A percentile compares a stretch with the other conserved stretches of the same genome.
These are phyloP conservation scores for Coreoperca whiteheadi DNA, from an alignment of 2,113 vertebrate genomes.

Conservation along the genomic window DNA sequence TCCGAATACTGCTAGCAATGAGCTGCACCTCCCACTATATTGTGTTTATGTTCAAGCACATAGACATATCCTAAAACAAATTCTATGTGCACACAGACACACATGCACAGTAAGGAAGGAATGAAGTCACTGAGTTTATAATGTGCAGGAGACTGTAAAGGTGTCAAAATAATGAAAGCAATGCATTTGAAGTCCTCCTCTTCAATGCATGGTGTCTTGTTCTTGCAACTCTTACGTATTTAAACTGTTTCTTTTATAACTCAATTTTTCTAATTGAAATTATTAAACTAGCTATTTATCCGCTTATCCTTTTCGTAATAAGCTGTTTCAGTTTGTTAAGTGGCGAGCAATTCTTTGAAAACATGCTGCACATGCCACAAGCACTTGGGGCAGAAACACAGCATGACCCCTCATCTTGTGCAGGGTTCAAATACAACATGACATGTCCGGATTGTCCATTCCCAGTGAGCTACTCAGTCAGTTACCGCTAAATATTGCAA, in stretches of 20 bases:
- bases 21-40: slow-evolving; percentile 40
- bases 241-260: too few species aligned
- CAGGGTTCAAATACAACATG: neutral
- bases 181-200: neutral
- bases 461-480: neutral
- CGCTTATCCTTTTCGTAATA: neutral
- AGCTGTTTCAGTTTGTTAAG: neutral
- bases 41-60: slow-evolving; percentile 35
- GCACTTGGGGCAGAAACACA: too few species aligned
- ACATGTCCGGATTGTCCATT: neutral
- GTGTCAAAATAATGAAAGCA: slow-evolving; percentile 24
- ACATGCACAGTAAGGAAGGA: neutral
- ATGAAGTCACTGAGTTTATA: slow-evolving; percentile 15
- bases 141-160: slow-evolving; percentile 5
- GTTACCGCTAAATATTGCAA: neutral
- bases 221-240: neutral
- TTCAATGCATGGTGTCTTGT: neutral
- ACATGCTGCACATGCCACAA: neutral
- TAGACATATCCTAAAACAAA: neutral
- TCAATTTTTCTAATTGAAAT: neutral
- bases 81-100: neutral
- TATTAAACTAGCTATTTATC: neutral
- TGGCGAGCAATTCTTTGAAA: neutral
- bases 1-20: slow-evolving; percentile 35
- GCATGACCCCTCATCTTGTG: neutral